Base-by-base conservation (phyloP, 64 coral and sea anemone species). In the Astreopora myriophthalma region DNA sequence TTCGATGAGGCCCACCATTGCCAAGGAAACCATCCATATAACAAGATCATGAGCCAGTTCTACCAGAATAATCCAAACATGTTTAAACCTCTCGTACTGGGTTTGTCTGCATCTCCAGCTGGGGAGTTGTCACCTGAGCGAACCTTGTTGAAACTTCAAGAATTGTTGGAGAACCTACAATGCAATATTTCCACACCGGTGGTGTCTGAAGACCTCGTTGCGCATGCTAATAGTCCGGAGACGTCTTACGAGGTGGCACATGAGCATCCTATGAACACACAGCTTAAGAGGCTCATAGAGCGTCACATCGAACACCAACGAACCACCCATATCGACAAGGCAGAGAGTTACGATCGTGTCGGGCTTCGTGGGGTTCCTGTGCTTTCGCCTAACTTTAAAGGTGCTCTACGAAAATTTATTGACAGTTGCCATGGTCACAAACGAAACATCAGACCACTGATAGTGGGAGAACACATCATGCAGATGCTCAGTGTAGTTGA, bases 1-100 rank as follows among this genome's bases (percentile, higher is more conserved):
- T 89, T 98, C 64, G 96, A 98, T 29, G 96, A 98, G 68, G 96
- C 90, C 11, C 96, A 98, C 26, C 94, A 94, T 35, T 98, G 96
- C 70, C 66, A 69, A 28, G 93, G 96, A 5, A 91, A 95, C 70
- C 96, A 98, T 28, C 89, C 86, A 20, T 99, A 90, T 49, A 88
- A 87, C 28, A 52, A 99, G 76, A 99, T 99, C 22, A 99, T 99
- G 91, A 40, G 51, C 0, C 51, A 74, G 25, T 65, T 82, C 68
- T 92, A 95, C 48, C 61, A 51, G 31, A 1, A 39, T 3, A 87
- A 71, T 6, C 26, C 12, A 52, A 23, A 96, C 39, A 78, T 37
- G 14, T 91, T 63, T 66, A 99, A 96, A 74, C 97, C 97, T 36
- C 37, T 99, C 19, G 75, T 99, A 26, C 75, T 99, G n/a, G 94